phyloP scores from a whole-genome alignment of 1,140 invertebrate species.

The Globodera ellingtonae region DNA sequence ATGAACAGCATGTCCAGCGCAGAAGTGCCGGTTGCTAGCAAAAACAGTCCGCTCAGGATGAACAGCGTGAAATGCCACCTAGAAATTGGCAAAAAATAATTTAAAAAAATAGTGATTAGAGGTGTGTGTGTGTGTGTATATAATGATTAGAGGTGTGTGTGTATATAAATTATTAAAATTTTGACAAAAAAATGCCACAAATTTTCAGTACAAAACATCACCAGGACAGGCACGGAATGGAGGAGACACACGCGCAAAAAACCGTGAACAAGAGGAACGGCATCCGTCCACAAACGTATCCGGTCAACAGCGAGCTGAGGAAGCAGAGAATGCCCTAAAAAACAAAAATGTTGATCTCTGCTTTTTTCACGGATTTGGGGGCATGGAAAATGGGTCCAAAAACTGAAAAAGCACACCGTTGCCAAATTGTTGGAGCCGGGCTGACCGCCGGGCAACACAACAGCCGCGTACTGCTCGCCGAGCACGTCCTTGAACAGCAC shows the following conservation, averaged over 20 bases:
- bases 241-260: conserved; percentile 94
- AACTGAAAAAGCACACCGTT: conserved; percentile 66
- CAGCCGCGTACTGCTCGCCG: conserved; percentile 72
- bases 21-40: conserved; percentile 87
- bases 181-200: not conserved
- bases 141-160: no score
- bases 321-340: conserved; percentile 89
- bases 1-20: conserved; percentile 97
- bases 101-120: not conserved
- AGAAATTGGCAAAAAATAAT: conserved; percentile 22
- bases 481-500: conserved; percentile 45
- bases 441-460: conserved; percentile 88
- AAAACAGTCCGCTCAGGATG: conserved; percentile 95
- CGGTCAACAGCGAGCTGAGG: conserved; percentile 91
- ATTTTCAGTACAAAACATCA: conserved; percentile 62
- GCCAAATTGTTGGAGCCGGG: conserved; percentile 44
- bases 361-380: not conserved
- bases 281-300: conserved; percentile 96
- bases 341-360: not conserved
- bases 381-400: not conserved
- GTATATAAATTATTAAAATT: no score
- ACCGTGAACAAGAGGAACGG: conserved; percentile 96
- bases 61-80: conserved; percentile 99
- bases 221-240: conserved; percentile 96
- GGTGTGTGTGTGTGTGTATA: not conserved